phyloP scores from a whole-genome alignment of 2,113 vertebrate genomes.

The Maccullochella peelii region DNA sequence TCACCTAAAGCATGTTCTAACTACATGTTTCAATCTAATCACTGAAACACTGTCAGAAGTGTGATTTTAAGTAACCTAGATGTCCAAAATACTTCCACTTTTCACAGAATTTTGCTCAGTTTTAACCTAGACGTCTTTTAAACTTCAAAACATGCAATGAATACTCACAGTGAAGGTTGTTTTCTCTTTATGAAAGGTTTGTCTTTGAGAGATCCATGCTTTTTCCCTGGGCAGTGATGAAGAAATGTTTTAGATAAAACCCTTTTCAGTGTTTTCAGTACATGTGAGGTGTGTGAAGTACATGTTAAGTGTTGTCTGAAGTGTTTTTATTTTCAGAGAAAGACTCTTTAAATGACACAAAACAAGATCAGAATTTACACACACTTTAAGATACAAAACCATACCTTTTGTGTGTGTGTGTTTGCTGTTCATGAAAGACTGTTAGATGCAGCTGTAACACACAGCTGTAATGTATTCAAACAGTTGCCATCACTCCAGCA shows the following conservation, averaged over 20 bases:
- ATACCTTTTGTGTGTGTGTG: slow-evolving; percentile 21
- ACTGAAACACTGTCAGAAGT: too few species aligned
- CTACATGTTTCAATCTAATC: too few species aligned
- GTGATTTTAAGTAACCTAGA: not conserved
- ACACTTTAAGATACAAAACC: slow-evolving; percentile 12
- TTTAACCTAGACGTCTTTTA: not conserved
- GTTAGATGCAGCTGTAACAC: slow-evolving; percentile 2
- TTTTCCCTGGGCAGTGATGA: not conserved
- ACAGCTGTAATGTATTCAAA: slow-evolving; percentile 23
- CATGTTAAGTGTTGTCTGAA: not conserved
- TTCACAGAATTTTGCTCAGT: not conserved
- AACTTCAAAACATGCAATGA: not conserved
- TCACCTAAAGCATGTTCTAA: too few species aligned
- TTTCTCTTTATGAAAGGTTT: not conserved
- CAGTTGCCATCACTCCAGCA: not conserved
- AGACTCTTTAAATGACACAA: not conserved
- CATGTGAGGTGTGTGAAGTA: not conserved
- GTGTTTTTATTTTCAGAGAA: not conserved
- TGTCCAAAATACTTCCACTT: not conserved
- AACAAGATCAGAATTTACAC: not conserved
- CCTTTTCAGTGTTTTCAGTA: not conserved
- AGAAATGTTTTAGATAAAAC: not conserved
- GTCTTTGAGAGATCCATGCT: not conserved
- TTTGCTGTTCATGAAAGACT: not conserved
- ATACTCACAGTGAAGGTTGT: not conserved